Evolutionary conservation across 2,113 vertebrate genomes (phyloP).

Genomic region (Leucosticte australis): DNA sequence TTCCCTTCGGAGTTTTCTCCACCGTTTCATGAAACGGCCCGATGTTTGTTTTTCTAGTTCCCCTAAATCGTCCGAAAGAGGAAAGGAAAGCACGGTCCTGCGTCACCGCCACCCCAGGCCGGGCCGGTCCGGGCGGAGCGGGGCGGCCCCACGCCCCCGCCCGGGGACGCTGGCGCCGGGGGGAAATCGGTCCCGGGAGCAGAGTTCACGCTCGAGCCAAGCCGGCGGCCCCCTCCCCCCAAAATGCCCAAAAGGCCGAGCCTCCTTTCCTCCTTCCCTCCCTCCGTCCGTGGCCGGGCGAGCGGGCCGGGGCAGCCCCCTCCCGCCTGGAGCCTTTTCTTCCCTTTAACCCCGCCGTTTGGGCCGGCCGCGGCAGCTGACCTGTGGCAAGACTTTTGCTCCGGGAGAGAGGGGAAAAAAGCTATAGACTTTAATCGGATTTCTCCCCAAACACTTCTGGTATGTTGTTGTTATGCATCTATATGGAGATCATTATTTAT

Average conservation of each 20-base stretch:
- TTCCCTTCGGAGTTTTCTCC: slow-evolving; percentile 50
- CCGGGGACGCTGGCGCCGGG: background rate
- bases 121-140: background rate
- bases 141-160: background rate
- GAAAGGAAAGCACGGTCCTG: slow-evolving; percentile 75
- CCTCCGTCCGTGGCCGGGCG: no score
- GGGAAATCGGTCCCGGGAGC: background rate
- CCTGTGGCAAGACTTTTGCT: slow-evolving; percentile 31
- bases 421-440: slow-evolving; percentile 55
- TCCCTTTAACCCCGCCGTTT: background rate
- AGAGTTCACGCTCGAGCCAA: background rate
- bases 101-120: slow-evolving; percentile 69
- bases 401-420: background rate
- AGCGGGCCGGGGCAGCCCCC: background rate
- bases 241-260: background rate
- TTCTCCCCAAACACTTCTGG: slow-evolving; percentile 48
- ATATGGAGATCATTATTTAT: slow-evolving; percentile 61
- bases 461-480: slow-evolving; percentile 58
- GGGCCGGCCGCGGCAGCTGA: slow-evolving; percentile 1
- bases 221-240: background rate
- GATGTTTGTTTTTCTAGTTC: slow-evolving; percentile 88
- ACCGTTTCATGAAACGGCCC: slow-evolving; percentile 63
- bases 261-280: background rate
- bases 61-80: slow-evolving; percentile 78
- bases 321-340: background rate